Evolutionary conservation across 2,797 vertebrate genomes (phyloP).

Genomic region (Melanitta fusca): DNA sequence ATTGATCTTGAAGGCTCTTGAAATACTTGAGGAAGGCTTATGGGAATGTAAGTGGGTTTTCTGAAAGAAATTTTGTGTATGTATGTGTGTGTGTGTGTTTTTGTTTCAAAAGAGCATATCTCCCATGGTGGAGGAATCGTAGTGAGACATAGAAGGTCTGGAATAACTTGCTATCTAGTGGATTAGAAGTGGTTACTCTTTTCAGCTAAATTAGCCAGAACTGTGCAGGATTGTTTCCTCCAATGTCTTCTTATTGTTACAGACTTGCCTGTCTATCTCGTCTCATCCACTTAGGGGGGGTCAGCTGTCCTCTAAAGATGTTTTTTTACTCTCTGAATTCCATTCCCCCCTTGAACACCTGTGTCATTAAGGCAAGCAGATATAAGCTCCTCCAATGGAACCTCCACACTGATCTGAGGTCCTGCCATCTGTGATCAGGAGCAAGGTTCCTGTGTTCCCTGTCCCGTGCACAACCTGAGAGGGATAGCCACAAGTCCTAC

Average conservation of each 20-base stretch:
- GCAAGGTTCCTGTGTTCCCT: background rate
- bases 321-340: background rate
- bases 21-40: background rate
- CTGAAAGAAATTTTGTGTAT: background rate
- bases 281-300: background rate
- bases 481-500: too few species aligned
- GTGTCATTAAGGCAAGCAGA: background rate
- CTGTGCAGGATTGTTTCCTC: background rate
- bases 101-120: background rate
- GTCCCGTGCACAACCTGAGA: background rate
- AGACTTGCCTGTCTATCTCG: background rate
- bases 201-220: background rate
- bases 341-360: background rate
- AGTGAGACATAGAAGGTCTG: background rate
- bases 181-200: background rate
- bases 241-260: background rate
- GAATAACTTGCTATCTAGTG: background rate
- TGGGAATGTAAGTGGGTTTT: background rate
- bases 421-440: background rate
- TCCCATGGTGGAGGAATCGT: background rate
- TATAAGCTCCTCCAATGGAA: background rate
- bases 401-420: background rate
- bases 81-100: too few species aligned
- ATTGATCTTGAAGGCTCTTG: background rate
- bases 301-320: background rate